Conservation (phyloP, 2,113 vertebrate genomes). For the Pelvicachromis taeniatus region DNA sequence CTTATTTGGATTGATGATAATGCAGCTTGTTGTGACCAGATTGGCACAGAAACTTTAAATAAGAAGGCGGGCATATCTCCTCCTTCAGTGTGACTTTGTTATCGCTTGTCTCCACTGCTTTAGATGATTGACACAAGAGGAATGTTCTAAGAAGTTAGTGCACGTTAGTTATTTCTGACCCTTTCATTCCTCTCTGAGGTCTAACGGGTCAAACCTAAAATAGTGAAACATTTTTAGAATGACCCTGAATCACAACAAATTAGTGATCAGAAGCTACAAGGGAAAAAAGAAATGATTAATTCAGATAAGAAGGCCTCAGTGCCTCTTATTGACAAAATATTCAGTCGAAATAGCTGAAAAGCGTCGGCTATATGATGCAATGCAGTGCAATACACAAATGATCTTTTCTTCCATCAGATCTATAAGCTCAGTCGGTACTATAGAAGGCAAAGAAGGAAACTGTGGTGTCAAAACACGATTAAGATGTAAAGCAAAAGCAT, state of each 20-base stretch:
- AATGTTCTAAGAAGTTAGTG: not conserved
- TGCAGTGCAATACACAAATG: not conserved
- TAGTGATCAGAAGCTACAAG: not conserved
- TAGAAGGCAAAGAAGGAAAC: accelerated
- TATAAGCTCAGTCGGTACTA: not conserved
- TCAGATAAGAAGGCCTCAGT: not conserved
- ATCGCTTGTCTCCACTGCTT: not conserved
- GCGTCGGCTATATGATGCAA: not conserved
- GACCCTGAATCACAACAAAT: slow-evolving; percentile 1
- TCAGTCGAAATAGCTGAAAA: not conserved
- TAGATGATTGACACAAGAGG: not conserved
- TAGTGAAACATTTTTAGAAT: slow-evolving; percentile 32
- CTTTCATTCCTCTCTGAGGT: not conserved
- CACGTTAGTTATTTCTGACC: slow-evolving; percentile 20
- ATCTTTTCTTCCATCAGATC: not conserved
- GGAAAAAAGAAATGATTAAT: not conserved
- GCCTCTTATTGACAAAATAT: not conserved
- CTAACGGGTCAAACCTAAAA: not conserved
- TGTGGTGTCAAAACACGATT: not conserved
- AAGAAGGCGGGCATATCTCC: not conserved
- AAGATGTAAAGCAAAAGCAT: not conserved
- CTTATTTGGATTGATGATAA: not conserved
- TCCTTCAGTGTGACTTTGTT: not conserved
- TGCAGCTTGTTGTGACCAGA: not conserved
- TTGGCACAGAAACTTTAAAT: not conserved